Base-by-base conservation (phyloP, 2,113 vertebrate species). In the Neoarius graeffei region DNA sequence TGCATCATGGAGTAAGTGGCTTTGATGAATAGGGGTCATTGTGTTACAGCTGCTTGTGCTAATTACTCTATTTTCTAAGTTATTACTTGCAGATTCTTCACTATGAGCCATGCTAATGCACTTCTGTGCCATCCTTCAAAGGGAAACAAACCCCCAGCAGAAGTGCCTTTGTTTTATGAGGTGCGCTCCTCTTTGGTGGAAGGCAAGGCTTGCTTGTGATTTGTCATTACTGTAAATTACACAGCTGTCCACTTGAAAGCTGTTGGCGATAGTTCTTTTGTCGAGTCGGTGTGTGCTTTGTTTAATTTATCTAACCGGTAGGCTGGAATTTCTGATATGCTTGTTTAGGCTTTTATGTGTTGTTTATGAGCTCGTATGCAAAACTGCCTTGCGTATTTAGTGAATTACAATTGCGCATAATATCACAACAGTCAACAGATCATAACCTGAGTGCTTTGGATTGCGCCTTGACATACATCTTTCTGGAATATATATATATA, bases 11-110 rank as follows among this genome's bases (percentile, higher is more conserved):
- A 88, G 91, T 90, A 91, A 91, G 89, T 83, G 81, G 88, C 89
- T 91, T 90, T 92, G 90, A 92, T 91, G 90, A 91, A 92, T 91
- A 91, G 89, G 90, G 91, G 90, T 92, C 91, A 91, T 92, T 91
- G 91, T 92, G 90, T 91, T 92, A 91, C 91, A 92, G 90, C 90
- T 92, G 91, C 91, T 90, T 87, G 80, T 92, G 85, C 91, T 92
- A 92, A 92, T 91, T 92, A 92, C 91, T 91, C 84, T 90, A 90
- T 92, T 91, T 91, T 91, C 89, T 91, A 91, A 92, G 91, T 91
- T 92, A 92, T 92, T 92, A 92, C 91, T 90, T 76, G 77, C 86
- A 69, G 84, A 91, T 91, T 90, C 89, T 86, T 90, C 84, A 86
- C 88, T 25, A 84, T 89, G 86, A 92, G 89, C 85, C 83, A 89